phyloP scores from a whole-genome alignment of 2,888 invertebrate species.

The Sarcophaga carnaria region DNA sequence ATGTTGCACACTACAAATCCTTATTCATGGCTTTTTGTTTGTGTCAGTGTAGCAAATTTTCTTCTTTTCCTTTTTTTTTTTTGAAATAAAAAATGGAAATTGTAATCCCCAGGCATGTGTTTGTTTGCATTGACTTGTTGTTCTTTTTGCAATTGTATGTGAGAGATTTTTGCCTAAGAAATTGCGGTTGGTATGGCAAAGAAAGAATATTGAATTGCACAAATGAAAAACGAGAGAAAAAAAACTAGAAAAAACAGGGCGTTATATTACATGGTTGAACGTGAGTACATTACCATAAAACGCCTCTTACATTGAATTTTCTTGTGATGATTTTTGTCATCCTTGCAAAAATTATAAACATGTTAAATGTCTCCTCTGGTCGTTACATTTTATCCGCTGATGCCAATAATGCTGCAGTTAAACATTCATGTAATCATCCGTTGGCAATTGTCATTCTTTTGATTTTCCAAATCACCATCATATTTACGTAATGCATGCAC shows the following conservation, averaged over 20 bases:
- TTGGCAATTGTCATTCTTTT: conserved; percentile 45
- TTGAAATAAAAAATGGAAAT: background rate
- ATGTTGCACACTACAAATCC: background rate
- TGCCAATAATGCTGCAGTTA: conserved; percentile 24
- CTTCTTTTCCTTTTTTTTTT: conserved; percentile 2
- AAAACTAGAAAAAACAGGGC: conserved; percentile 11
- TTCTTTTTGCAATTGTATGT: background rate
- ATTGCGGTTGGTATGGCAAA: background rate
- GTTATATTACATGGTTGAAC: conserved; percentile 32
- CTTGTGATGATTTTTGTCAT: background rate
- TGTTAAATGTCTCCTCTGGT: background rate
- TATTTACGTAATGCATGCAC: conserved; percentile 8
- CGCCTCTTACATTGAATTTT: conserved; percentile 7
- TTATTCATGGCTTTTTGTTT: background rate
- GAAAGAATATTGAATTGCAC: too few species aligned
- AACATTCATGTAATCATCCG: conserved; percentile 32
- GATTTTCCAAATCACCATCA: conserved; percentile 15
- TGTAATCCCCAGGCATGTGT: background rate
- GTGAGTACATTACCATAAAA: conserved; percentile 58
- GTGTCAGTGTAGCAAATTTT: conserved; percentile 26
- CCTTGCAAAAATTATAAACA: conserved; percentile 26
- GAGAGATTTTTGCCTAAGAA: conserved; percentile 2
- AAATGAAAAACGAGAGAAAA: background rate
- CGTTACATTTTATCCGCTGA: conserved; percentile 13
- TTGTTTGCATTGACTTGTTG: conserved; percentile 24